Evolutionary conservation across 2,113 vertebrate species (phyloP), one percentile per base, ranked within the genome.

Genomic region (Ammodytes marinus): DNA sequence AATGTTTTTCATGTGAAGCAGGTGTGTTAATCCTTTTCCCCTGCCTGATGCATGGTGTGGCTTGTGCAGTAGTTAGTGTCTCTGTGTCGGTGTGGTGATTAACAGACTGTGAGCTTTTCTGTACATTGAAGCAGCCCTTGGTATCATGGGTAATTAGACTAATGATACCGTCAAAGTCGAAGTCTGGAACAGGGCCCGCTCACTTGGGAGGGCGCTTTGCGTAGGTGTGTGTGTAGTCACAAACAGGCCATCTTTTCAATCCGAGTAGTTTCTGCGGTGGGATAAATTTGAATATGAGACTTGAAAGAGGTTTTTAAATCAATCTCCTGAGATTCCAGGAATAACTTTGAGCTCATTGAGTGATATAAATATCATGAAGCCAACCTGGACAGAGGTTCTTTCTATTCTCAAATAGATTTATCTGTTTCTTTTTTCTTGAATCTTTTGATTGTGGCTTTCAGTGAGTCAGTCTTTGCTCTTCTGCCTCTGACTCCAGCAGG

Each of bases 131-230:
- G 87, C 86, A 86, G 86, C 90, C 81, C 84, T 77, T 80, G 83
- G 87, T 86, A 92, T 93, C 86, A 88, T 86, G 92, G 94, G 87
- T 93, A 95, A 95, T 95, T 95, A 93, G 86, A 91, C 90, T 94
- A 94, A 95, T 95, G 93, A 92, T 93, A 87, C 85, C 76, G 82
- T 93, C 88, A 89, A 88, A 91, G 76, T 85, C 83, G 83, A 77
- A 90, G 88, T 84, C 91, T 92, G 86, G 86, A 91, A 85, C 19
- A 54, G 66, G 79, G 83, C 72, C 72, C 15, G 45, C 86, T 86
- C 86, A 79, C 74, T 80, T 79, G 88, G 82, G 89, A 86, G 77
- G 37, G 69, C 55, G 78, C 17, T 1, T 63, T 58, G 8, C 37
- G 4, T 66, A 65, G 37, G 64, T 43, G 40, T 27, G 77, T 15